These are phyloP conservation scores for Ectropis crepuscularia DNA, from an alignment of 2,888 invertebrate species.

Conservation along the genomic window DNA sequence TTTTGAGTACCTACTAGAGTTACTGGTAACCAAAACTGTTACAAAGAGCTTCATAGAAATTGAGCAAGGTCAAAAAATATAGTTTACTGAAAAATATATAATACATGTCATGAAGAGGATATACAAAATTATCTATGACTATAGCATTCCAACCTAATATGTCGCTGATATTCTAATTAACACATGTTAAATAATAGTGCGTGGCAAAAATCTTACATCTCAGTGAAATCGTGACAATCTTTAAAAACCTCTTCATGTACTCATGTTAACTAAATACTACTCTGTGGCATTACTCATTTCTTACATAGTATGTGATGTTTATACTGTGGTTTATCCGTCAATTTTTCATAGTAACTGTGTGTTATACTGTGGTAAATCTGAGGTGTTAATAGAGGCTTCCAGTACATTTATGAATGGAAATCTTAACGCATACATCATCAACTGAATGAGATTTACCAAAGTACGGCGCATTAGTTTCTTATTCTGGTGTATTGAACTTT, in stretches of 20 bases:
- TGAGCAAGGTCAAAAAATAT: too few species aligned
- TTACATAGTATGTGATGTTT: too few species aligned
- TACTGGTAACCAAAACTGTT: too few species aligned
- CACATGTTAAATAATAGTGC: not conserved
- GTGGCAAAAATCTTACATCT: not conserved
- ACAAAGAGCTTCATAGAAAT: too few species aligned
- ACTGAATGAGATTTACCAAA: not conserved
- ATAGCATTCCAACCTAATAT: not conserved
- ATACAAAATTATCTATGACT: not conserved
- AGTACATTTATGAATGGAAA: slow-evolving; percentile 10
- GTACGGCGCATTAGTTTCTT: not conserved
- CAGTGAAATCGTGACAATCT: not conserved
- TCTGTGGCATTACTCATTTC: too few species aligned
- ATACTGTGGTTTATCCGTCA: too few species aligned
- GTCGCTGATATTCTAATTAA: slow-evolving; percentile 5
- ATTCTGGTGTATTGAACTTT: not conserved
- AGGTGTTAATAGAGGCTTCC: slow-evolving; percentile 11
- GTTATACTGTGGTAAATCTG: not conserved
- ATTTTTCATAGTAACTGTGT: not conserved
- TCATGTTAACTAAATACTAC: not conserved
- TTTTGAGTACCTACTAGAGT: too few species aligned
- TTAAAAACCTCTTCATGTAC: not conserved
- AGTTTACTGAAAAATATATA: not conserved
- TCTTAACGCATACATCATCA: not conserved
- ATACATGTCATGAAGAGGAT: not conserved